Base-by-base conservation (phyloP, 2,888 invertebrate species). In the Aporophyla lueneburgensis region DNA sequence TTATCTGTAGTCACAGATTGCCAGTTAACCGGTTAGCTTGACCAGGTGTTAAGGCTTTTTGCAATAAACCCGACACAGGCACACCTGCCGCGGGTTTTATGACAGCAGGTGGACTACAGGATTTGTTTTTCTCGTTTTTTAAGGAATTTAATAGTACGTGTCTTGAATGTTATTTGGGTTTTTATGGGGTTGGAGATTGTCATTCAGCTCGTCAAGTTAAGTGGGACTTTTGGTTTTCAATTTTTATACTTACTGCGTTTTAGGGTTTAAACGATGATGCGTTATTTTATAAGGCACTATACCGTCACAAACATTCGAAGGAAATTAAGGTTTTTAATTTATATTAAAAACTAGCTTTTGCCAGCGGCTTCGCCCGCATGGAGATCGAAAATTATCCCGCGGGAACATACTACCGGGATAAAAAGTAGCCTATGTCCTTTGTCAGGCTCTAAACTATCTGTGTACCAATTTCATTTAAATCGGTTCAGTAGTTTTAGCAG, bases 1-100 rank as follows among this genome's bases (percentile, higher is more conserved):
- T 81, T 84, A 82, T 84, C 82, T 85, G 85, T 82, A 62, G 40
- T 40, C 58, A 66, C 63, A 75, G 85, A 82, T 85, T 82, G 67
- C 43, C 9, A 5, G n/a, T 56, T 49, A 82, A 84, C 84, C 84
- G 79, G 84, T 83, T 74, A 40, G 14, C 2, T 21, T 71, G 33
- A 71, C 86, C 83, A 84, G 83, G 83, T 84, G 83, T 65, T 59
- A 69, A 43, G 27, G 27, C 46, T 59, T 84, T 84, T 86, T 82
- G 81, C 85, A 27, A 27, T n/a, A 51, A 75, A 71, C 67, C 65
- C 59, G 76, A 49, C 67, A 53, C 68, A 3, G 51, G 1, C 40
- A 21, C 81, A 82, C 85, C 81, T 82, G 81, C 46, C 27, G 16
- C 33, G 19, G 12, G 51, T 80, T 80, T 81, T 74, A 74, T 75